Base-by-base conservation (phyloP, 2,888 invertebrate species). In the Coelopa pilipes region DNA sequence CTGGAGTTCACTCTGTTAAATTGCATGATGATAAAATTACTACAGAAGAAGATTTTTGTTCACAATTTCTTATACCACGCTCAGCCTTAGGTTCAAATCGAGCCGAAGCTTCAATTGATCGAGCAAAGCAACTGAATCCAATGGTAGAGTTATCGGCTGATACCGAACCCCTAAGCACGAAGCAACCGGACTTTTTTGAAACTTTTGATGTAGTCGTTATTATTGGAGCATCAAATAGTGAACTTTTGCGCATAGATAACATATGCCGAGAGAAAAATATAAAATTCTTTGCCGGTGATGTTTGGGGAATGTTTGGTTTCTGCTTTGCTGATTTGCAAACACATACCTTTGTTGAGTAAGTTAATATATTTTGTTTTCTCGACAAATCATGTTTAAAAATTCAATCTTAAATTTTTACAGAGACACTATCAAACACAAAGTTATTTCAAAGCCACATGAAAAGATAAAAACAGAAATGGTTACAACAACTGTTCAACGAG, bases 301-400 rank as follows among this genome's bases (percentile, higher is more conserved):
- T 97, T 13, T 96, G 94, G 92, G 99, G 99, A 60, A 93, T 93
- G 89, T 94, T 94, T 88, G 98, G 98, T 0, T 98, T 93, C 87
- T 93, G 94, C 84, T 96, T 98, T 86, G 92, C 94, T 15, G 98
- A 99, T 89, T 91, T 98, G 65, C 92, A 94, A 65, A 91, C 92
- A 71, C 96, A 97, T 83, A 92, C 93, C 79, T 96, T 91, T 88
- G 91, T 91, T 67, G 93, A 93, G 95, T 95, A 89, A 89, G 92
- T 77, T 1, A 45, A n/a, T n/a, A n/a, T n/a, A n/a, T n/a, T n/a
- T n/a, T n/a, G n/a, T n/a, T n/a, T n/a, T n/a, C n/a, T n/a, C n/a
- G n/a, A n/a, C n/a, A n/a, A n/a, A n/a, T n/a, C n/a, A n/a, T 57
- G 4, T 60, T 60, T 12, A 12, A 13, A 59, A 12, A 9, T 1